Evolutionary conservation across 2,113 vertebrate species (phyloP).

Genomic region (Tricholaema leucomelas): DNA sequence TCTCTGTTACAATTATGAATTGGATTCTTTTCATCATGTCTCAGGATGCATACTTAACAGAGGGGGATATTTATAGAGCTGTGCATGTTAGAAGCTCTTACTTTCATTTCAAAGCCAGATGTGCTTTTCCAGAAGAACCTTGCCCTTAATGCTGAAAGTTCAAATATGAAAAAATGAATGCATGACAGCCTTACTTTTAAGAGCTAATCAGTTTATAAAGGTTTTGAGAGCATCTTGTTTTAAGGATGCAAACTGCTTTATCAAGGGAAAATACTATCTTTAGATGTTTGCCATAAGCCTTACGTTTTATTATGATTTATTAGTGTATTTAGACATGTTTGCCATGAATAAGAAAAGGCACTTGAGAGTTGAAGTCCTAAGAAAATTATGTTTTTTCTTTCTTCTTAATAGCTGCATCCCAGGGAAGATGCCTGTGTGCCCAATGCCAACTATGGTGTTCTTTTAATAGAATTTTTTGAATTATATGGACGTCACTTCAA

Average conservation of each 20-base stretch:
- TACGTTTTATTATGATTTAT: background rate
- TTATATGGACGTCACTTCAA: constrained; percentile 98
- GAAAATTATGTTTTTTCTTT: background rate
- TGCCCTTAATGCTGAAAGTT: background rate
- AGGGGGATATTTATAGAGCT: background rate
- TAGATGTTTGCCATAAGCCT: background rate
- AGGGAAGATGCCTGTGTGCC: constrained; percentile 92
- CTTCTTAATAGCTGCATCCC: constrained; percentile 86
- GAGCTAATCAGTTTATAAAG: background rate
- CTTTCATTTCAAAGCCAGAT: background rate
- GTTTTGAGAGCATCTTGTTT: background rate
- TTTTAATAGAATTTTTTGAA: constrained; percentile 99
- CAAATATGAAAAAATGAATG: background rate
- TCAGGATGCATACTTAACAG: background rate
- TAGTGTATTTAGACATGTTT: background rate
- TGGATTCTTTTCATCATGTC: background rate
- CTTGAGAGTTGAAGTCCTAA: background rate
- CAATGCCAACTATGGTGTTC: constrained; percentile 94
- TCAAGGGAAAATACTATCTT: background rate
- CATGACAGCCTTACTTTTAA: background rate
- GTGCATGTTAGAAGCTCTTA: background rate
- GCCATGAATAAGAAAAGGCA: background rate
- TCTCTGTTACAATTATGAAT: background rate
- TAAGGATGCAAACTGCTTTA: background rate
- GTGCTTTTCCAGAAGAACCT: background rate